Evolutionary conservation across 2,113 vertebrate species (phyloP), one percentile per base, ranked within the genome.

Genomic region (Nipponia nippon): DNA sequence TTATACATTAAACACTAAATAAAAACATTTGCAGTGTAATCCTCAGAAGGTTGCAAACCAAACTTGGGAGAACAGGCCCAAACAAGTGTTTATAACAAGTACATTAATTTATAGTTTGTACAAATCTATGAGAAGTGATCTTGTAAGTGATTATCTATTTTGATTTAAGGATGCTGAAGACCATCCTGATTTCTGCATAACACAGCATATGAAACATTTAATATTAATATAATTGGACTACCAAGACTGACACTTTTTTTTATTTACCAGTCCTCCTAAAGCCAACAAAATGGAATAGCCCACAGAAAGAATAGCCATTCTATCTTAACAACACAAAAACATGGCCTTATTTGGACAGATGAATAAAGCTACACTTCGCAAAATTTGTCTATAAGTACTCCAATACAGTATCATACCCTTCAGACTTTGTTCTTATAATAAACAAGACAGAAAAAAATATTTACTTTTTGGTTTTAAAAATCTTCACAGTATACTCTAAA

Each of bases 381-480:
- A 90, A 94, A 47, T 2, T 10, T 34, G 6, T 29, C 8, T 44
- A 4, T 36, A 83, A 73, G 10, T 69, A 72, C 9, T 72, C 14
- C 42, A 32, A 22, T 53, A 72, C 2, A 26, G 3, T 27, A 63
- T 40, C 8, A 80, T n/a, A 36, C 0, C 2, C 22, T 34, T 49
- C 21, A 62, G 22, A 50, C 1, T 83, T 58, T 9, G 2, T 21
- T 58, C 7, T 59, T 55, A 34, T 22, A 81, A 40, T 25, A 49
- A 20, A 69, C 0, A 53, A 38, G 38, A 56, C 1, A 4, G 3
- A 18, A 42, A 44, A 44, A 66, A 20, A 19, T 5, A 22, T 6
- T 80, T 23, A 11, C 26, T 6, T 10, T 65, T 44, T 22, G 1
- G 1, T 66, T 82, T 62, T 7, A 63, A 70, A 87, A 71, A 38